Evolutionary conservation across 1,140 invertebrate genomes (phyloP).

Genomic region (Drosophila neocordata): DNA sequence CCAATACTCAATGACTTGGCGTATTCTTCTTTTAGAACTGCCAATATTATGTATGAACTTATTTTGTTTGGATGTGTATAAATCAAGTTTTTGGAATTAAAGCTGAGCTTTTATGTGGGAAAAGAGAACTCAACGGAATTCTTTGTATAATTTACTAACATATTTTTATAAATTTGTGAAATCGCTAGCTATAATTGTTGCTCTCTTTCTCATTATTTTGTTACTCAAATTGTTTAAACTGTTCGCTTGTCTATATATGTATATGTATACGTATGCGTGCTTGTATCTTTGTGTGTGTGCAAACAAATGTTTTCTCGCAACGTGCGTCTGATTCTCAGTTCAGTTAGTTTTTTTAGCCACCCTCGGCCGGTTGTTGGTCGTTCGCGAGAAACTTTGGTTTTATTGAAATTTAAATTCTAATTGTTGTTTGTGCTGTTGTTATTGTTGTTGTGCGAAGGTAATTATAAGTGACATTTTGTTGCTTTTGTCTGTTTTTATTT

Average conservation of each 20-base stretch:
- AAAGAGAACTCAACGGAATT: not conserved
- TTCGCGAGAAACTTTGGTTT: constrained; percentile 4
- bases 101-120: not conserved
- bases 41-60: too few species aligned
- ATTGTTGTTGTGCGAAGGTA: constrained; percentile 45
- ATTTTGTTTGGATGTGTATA: constrained; percentile 4
- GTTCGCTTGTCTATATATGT: constrained; percentile 23
- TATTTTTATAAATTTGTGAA: too few species aligned
- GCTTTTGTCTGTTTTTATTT: constrained; percentile 21
- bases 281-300: constrained; percentile 1
- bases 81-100: not conserved
- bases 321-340: constrained; percentile 50
- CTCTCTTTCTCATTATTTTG: too few species aligned
- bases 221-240: constrained; percentile 1
- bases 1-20: not conserved
- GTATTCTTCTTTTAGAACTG: not conserved
- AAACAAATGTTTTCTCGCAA: constrained; percentile 57
- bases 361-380: constrained; percentile 52
- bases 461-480: constrained; percentile 71
- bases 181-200: too few species aligned
- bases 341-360: constrained; percentile 49
- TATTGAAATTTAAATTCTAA: constrained; percentile 1
- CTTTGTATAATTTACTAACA: not conserved
- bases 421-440: not conserved
- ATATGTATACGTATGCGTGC: not conserved